Percentiles rank a stretch among this genome's conserved stretches.
These are phyloP conservation scores for Betta splendens DNA, from an alignment of 2,797 vertebrate genomes.

Conservation along the genomic window DNA sequence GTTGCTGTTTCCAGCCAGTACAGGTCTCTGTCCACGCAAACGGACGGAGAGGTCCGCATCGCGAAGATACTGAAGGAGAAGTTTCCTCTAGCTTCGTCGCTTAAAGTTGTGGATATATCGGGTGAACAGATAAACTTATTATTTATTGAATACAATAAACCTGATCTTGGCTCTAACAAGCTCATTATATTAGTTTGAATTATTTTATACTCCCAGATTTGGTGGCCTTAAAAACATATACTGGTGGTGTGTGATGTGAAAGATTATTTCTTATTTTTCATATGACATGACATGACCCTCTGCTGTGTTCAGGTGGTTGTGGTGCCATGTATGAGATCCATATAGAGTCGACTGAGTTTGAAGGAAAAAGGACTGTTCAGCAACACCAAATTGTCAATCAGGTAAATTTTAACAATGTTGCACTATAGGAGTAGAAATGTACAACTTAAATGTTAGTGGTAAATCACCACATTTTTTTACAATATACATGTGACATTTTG, in stretches of 20 bases:
- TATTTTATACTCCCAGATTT: too few relatives aligned
- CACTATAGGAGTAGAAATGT: neutral
- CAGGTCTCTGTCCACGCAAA: conserved; percentile 77
- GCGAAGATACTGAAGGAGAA: conserved; percentile 81
- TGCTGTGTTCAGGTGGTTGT: conserved; percentile 85
- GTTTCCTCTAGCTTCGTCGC: conserved; percentile 86
- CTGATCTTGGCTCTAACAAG: too few relatives aligned
- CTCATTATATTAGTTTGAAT: too few relatives aligned
- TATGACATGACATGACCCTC: conserved; percentile 5
- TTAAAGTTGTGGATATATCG: conserved; percentile 91
- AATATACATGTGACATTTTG: too few relatives aligned
- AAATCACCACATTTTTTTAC: too few relatives aligned
- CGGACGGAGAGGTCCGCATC: conserved; percentile 85
- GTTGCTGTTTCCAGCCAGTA: conserved; percentile 35
- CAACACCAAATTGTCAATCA: conserved; percentile 95
- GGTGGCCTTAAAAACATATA: too few relatives aligned
- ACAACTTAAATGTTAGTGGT: neutral
- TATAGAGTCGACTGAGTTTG: conserved; percentile 93
- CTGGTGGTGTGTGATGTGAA: too few relatives aligned
- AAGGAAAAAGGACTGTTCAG: conserved; percentile 89
- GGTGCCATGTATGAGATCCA: conserved; percentile 97
- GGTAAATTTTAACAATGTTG: conserved; percentile 73
- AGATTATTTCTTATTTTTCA: too few relatives aligned
- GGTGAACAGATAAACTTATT: too few relatives aligned
- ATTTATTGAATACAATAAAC: too few relatives aligned